Evolutionary conservation across 2,113 vertebrate genomes (phyloP).

Genomic region (Tetrax tetrax): DNA sequence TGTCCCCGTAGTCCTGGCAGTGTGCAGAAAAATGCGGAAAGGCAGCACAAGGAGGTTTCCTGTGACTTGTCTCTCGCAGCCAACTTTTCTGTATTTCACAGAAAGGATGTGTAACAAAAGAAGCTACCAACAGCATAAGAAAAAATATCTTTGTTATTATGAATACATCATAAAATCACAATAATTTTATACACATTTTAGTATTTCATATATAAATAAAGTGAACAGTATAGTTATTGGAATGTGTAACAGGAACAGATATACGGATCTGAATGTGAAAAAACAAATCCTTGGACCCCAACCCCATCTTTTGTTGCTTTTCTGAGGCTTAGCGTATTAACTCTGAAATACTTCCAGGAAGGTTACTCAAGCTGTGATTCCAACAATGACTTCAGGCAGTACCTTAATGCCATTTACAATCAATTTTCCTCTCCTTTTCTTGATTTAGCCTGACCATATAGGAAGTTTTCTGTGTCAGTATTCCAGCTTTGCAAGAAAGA

Average conservation of each 20-base stretch:
- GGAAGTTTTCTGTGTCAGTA: background rate
- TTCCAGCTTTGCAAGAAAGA: background rate
- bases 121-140: constrained; percentile 54
- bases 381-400: background rate
- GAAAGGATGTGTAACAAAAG: constrained; percentile 16
- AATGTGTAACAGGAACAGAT: constrained; percentile 31
- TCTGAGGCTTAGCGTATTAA: background rate
- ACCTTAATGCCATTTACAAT: background rate
- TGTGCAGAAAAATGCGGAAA: rapidly evolving
- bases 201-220: constrained; percentile 72
- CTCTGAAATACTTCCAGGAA: background rate
- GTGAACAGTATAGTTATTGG: constrained; percentile 37
- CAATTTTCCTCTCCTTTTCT: background rate
- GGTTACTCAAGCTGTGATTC: background rate
- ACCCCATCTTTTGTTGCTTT: background rate
- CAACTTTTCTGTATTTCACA: background rate
- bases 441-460: background rate
- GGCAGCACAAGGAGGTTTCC: rapidly evolving
- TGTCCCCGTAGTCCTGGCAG: too few relatives aligned
- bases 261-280: background rate
- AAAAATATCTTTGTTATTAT: constrained; percentile 82
- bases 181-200: constrained; percentile 50
- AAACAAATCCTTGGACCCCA: background rate
- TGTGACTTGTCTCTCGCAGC: background rate
- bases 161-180: constrained; percentile 70